Evolutionary conservation across 2,113 vertebrate genomes (phyloP).

Genomic region (Desmodus rotundus): DNA sequence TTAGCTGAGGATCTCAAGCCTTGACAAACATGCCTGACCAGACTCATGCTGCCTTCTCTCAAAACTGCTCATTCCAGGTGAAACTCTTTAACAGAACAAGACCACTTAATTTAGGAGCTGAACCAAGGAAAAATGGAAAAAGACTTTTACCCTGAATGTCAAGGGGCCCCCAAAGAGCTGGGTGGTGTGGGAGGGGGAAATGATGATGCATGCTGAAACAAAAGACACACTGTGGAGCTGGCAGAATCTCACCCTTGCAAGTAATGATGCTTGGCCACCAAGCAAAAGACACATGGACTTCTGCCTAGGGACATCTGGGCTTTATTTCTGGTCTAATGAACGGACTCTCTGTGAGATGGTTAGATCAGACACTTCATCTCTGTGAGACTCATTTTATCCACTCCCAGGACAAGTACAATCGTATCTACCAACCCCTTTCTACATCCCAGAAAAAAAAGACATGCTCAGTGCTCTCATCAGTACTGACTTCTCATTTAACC

Average conservation of each 20-base stretch:
- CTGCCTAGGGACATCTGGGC: slow-evolving; percentile 62
- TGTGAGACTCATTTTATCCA: slow-evolving; percentile 35
- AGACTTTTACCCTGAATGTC: slow-evolving; percentile 26
- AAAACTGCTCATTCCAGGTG: slow-evolving; percentile 35
- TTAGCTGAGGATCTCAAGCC: slow-evolving; percentile 41
- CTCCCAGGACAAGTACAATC: slow-evolving; percentile 4
- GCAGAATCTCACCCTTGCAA: slow-evolving; percentile 2
- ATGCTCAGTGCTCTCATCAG: neutral
- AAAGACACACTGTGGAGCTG: neutral
- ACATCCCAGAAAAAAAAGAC: neutral
- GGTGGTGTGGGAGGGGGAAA: neutral
- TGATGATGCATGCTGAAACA: neutral
- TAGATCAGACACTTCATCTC: slow-evolving; percentile 18
- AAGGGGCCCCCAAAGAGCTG: slow-evolving; percentile 30
- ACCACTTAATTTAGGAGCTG: slow-evolving; percentile 44
- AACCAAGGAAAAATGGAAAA: slow-evolving; percentile 47
- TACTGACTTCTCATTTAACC: neutral
- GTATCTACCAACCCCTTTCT: neutral
- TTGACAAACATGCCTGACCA: slow-evolving; percentile 12
- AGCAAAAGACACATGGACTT: slow-evolving; percentile 32
- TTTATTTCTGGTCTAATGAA: slow-evolving; percentile 60
- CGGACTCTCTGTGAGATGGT: neutral
- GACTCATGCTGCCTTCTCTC: slow-evolving; percentile 35
- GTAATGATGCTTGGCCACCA: slow-evolving; percentile 48
- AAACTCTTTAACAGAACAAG: slow-evolving; percentile 45